Conservation (phyloP, 2,113 vertebrate species). For the Martes martes region DNA sequence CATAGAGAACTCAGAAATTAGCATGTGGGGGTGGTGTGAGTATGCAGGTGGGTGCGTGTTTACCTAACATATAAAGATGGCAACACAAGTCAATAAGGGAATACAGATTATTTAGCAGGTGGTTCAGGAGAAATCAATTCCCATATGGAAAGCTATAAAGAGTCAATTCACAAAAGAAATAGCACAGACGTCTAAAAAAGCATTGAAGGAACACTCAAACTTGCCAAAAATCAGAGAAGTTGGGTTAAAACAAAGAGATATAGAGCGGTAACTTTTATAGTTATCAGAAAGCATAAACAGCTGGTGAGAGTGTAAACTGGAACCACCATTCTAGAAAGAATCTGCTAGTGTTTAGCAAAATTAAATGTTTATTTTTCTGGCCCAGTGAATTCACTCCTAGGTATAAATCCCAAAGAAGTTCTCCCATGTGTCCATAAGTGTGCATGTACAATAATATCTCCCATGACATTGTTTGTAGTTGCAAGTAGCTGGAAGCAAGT, state of each 20-base stretch:
- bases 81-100: background rate
- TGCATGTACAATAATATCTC: background rate
- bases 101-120: background rate
- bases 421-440: background rate
- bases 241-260: background rate
- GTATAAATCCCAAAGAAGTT: background rate
- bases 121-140: background rate
- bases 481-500: background rate
- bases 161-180: background rate
- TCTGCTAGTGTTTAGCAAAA: background rate
- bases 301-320: background rate
- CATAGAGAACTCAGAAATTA: background rate
- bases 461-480: background rate
- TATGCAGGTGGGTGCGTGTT: background rate
- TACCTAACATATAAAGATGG: background rate
- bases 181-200: background rate
- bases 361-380: background rate
- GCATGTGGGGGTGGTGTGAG: too few relatives aligned
- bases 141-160: background rate
- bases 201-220: background rate
- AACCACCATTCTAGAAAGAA: background rate
- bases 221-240: background rate
- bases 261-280: background rate
- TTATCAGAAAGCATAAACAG: background rate
- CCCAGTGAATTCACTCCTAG: background rate